Conservation (phyloP, 2,888 invertebrate genomes). For the Spicauda simplicius region DNA sequence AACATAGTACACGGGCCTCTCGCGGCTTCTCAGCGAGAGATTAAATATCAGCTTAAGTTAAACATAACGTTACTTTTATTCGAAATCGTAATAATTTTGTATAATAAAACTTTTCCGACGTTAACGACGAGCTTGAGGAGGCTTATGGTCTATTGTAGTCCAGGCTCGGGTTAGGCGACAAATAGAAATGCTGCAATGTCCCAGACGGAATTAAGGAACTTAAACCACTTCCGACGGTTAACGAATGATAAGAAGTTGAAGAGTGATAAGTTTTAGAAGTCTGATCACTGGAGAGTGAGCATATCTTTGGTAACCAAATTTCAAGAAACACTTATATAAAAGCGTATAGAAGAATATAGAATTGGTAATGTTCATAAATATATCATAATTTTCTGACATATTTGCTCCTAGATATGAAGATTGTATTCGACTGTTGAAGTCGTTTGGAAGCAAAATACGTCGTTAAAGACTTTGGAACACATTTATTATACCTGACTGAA, state of each 20-base stretch:
- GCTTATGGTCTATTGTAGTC: constrained; percentile 53
- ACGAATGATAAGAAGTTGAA: background rate
- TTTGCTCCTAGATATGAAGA: too few species aligned
- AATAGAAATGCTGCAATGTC: constrained; percentile 62
- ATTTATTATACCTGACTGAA: too few species aligned
- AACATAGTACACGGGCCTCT: constrained; percentile 23
- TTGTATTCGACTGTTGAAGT: too few species aligned
- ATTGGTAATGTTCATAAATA: too few species aligned
- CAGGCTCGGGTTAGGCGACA: constrained; percentile 59
- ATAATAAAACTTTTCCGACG: constrained; percentile 39
- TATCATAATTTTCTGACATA: too few species aligned
- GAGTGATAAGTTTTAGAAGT: too few species aligned
- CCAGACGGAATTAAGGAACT: constrained; percentile 59
- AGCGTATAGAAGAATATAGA: too few species aligned
- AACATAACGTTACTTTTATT: constrained; percentile 37
- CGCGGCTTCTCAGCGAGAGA: constrained; percentile 29
- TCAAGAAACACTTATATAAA: too few species aligned
- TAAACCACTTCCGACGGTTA: background rate
- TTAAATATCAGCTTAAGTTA: constrained; percentile 36
- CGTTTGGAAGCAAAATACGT: too few species aligned
- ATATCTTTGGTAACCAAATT: too few species aligned
- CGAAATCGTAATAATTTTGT: constrained; percentile 34
- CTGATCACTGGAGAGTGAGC: too few species aligned
- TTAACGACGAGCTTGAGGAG: constrained; percentile 38
- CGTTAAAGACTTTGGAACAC: too few species aligned